Evolutionary conservation across 2,113 vertebrate species (phyloP).

Genomic region (Platycercus adscitus): DNA sequence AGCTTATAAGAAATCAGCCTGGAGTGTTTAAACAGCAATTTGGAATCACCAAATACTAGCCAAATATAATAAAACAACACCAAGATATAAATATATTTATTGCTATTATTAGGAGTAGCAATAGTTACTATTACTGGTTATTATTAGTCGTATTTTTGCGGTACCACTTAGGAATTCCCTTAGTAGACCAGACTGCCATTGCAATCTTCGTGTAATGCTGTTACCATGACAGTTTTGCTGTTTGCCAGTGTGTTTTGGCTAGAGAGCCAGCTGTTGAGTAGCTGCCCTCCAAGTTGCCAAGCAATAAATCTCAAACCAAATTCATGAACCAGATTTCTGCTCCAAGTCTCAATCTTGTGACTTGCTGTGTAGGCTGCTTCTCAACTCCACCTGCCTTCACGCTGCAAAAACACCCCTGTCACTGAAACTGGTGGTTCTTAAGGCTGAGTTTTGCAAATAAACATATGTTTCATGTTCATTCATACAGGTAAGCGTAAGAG

Average conservation of each 20-base stretch:
- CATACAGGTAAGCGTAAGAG: background rate
- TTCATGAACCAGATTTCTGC: slow-evolving; percentile 53
- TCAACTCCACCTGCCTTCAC: background rate
- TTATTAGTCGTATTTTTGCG: slow-evolving; percentile 52
- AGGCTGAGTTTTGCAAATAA: background rate
- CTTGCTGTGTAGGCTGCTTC: background rate
- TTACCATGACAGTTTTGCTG: slow-evolving; percentile 56
- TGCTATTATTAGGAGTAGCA: slow-evolving; percentile 38
- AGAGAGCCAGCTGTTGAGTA: slow-evolving; percentile 48
- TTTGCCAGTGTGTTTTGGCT: slow-evolving; percentile 53
- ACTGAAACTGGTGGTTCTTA: background rate
- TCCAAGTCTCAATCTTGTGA: background rate
- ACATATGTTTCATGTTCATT: fast-evolving
- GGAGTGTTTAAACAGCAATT: background rate
- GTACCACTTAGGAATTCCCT: slow-evolving; percentile 52
- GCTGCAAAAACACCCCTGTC: background rate
- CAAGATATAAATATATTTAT: background rate
- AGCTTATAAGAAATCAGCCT: background rate
- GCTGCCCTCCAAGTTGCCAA: slow-evolving; percentile 50
- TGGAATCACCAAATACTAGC: slow-evolving; percentile 42
- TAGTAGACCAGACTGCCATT: background rate
- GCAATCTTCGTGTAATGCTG: background rate
- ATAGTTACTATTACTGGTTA: slow-evolving; percentile 22
- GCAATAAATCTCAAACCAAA: slow-evolving; percentile 66
- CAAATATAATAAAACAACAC: slow-evolving; percentile 22